Percentiles rank a stretch among this genome's conserved stretches.
Conservation (phyloP, 2,888 invertebrate species). For the Eilema griseolum region DNA sequence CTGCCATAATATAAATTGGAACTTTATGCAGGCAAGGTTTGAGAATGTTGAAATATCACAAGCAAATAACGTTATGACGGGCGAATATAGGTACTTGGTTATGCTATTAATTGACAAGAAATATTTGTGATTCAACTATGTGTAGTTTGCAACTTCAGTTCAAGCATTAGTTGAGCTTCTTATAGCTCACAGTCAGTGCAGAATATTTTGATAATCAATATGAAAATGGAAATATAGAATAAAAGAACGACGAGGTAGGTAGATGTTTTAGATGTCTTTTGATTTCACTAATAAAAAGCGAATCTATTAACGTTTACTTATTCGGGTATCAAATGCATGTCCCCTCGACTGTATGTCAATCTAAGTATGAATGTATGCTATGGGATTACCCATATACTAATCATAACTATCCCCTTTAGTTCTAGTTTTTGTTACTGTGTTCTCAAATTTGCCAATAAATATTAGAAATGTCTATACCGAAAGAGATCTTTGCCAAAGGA, state of each 20-base stretch:
- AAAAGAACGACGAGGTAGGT: too few species aligned
- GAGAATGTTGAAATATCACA: slow-evolving; percentile 34
- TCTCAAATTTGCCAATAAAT: background rate
- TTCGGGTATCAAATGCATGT: background rate
- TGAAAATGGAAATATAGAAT: background rate
- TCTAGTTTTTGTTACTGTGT: background rate
- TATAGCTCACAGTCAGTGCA: background rate
- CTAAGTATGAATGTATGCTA: background rate
- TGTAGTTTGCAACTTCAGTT: slow-evolving; percentile 20
- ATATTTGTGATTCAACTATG: slow-evolving; percentile 17
- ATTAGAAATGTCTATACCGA: background rate
- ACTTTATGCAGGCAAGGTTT: slow-evolving; percentile 36
- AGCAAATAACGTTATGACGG: slow-evolving; percentile 32
- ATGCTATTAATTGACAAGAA: slow-evolving; percentile 40
- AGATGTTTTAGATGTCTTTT: too few species aligned
- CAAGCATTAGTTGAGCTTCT: background rate
- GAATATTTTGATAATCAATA: background rate
- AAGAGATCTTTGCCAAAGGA: background rate
- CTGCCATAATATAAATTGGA: slow-evolving; percentile 42
- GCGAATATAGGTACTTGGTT: slow-evolving; percentile 30
- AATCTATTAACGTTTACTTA: background rate
- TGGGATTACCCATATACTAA: background rate
- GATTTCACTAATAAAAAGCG: too few species aligned
- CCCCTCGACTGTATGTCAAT: background rate
- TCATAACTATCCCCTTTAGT: background rate